phyloP scores from a whole-genome alignment of 2,113 vertebrate species.

The Podocnemis expansa region DNA sequence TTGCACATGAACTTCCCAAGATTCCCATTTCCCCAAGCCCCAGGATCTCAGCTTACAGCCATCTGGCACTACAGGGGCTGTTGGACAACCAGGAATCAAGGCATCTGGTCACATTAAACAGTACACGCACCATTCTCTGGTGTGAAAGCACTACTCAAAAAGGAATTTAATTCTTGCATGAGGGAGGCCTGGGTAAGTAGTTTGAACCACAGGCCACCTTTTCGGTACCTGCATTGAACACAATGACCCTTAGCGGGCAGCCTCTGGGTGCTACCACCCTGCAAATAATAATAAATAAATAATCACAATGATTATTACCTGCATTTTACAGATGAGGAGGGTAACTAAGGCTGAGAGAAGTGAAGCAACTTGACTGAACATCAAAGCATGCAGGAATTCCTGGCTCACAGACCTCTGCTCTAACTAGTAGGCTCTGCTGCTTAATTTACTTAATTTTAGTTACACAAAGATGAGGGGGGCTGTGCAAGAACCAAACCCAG shows the following conservation, averaged over 20 bases:
- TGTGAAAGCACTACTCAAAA: neutral
- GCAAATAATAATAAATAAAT: neutral
- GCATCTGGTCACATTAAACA: neutral
- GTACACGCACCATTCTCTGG: neutral
- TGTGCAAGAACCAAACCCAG: neutral
- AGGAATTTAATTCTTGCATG: neutral
- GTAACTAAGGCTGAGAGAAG: neutral
- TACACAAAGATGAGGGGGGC: neutral
- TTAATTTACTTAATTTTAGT: neutral
- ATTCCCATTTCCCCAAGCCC: neutral
- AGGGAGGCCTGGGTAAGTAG: neutral
- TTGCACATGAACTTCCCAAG: neutral
- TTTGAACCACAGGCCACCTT: neutral
- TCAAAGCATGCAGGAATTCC: neutral
- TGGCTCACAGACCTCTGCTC: neutral
- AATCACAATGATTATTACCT: neutral
- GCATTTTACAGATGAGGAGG: neutral
- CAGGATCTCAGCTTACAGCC: neutral
- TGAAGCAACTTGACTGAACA: neutral
- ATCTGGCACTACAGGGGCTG: neutral
- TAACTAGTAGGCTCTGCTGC: neutral
- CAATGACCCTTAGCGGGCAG: neutral
- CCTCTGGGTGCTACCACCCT: neutral
- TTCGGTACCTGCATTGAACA: neutral
- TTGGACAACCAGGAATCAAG: neutral